Conservation (phyloP, 2,888 invertebrate genomes). For the Coelinius sp. region DNA sequence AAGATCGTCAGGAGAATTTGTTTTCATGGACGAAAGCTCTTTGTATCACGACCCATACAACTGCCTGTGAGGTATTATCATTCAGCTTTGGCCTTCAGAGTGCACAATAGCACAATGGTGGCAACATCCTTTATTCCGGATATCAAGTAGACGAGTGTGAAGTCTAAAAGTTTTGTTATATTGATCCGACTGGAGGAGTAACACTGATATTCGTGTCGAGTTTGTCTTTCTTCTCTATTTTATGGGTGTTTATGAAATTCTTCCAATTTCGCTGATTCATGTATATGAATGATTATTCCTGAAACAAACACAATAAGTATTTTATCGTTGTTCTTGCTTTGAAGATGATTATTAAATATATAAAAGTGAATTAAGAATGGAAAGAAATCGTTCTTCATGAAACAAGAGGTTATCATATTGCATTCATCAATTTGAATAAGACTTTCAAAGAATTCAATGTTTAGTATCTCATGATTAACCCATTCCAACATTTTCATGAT, state of each 20-base stretch:
- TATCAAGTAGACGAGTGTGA: background rate
- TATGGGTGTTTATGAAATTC: background rate
- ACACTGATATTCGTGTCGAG: background rate
- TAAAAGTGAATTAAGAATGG: too few species aligned
- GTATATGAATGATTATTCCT: background rate
- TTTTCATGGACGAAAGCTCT: too few species aligned
- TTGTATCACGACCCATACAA: too few species aligned
- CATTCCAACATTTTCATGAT: background rate
- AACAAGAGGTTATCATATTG: background rate
- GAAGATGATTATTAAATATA: background rate
- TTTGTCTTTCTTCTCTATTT: background rate
- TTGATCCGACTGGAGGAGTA: background rate
- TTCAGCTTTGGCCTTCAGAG: too few species aligned
- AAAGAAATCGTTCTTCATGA: too few species aligned
- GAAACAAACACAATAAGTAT: background rate
- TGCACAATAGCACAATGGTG: background rate
- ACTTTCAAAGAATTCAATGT: background rate
- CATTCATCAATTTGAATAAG: background rate
- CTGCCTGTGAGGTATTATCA: too few species aligned
- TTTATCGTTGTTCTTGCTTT: background rate
- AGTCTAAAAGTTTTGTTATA: background rate
- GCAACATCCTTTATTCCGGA: background rate
- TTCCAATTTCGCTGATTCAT: background rate
- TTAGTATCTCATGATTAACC: background rate
- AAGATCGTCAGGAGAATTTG: too few species aligned